Conservation (phyloP, 2,888 invertebrate species). For the Rhopalosiphum nymphaeae region DNA sequence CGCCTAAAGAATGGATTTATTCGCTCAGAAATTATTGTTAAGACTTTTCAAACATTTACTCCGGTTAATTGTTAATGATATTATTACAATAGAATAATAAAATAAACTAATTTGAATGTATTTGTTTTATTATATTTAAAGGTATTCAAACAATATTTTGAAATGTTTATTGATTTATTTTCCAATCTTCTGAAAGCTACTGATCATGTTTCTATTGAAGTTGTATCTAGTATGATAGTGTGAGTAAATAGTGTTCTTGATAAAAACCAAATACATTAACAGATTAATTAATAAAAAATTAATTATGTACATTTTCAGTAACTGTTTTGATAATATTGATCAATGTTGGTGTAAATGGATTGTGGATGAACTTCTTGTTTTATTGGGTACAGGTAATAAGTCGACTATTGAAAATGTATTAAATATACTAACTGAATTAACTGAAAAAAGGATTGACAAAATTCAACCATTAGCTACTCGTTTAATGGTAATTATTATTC, state of each 20-base stretch:
- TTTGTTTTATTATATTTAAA: constrained; percentile 57
- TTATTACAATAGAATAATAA: background rate
- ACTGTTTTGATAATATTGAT: constrained; percentile 67
- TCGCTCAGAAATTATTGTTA: constrained; percentile 67
- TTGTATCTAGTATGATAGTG: constrained; percentile 75
- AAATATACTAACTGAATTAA: constrained; percentile 67
- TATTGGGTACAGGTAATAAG: constrained; percentile 67
- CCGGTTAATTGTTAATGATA: constrained; percentile 63
- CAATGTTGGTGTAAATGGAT: constrained; percentile 68
- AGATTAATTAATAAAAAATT: background rate
- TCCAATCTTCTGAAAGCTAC: constrained; percentile 68
- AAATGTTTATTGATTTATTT: constrained; percentile 67
- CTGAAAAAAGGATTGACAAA: constrained; percentile 67
- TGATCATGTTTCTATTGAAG: constrained; percentile 74
- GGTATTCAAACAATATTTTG: constrained; percentile 67
- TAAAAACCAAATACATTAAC: background rate
- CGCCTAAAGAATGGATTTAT: constrained; percentile 68
- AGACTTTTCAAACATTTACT: constrained; percentile 67
- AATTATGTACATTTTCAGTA: constrained; percentile 65
- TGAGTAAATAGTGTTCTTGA: constrained; percentile 70
- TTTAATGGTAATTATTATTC: constrained; percentile 66
- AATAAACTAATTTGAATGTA: background rate
- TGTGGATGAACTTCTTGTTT: constrained; percentile 67
- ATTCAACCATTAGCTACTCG: constrained; percentile 67
- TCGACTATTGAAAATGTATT: constrained; percentile 67